These are phyloP conservation scores for Drosophila bunnanda DNA, from an alignment of 2,888 invertebrate genomes.

Conservation along the genomic window DNA sequence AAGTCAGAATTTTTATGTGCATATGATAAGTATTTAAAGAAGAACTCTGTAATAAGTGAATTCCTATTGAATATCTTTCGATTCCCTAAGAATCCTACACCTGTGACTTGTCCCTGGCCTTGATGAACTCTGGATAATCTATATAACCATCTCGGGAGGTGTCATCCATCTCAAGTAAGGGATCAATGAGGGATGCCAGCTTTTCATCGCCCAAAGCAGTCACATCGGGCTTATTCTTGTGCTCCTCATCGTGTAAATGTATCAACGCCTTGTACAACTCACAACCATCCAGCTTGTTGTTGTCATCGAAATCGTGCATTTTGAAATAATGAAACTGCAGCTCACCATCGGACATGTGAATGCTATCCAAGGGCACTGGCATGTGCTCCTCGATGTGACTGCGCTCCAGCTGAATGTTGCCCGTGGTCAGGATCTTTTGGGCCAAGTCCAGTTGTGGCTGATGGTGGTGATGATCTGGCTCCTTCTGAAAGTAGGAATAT, in stretches of 20 bases:
- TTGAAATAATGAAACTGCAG: constrained; percentile 98
- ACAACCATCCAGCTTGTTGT: constrained; percentile 97
- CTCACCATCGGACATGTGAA: constrained; percentile 97
- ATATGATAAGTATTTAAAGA: neutral
- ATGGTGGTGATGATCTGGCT: constrained; percentile 45
- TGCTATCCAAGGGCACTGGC: constrained; percentile 96
- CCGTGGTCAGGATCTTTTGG: constrained; percentile 88
- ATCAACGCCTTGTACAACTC: constrained; percentile 97
- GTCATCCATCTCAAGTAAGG: constrained; percentile 96
- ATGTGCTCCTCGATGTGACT: constrained; percentile 97
- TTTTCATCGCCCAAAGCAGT: constrained; percentile 95
- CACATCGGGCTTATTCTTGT: constrained; percentile 87
- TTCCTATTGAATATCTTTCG: no score
- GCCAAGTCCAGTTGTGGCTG: constrained; percentile 64
- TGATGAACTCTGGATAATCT: constrained; percentile 97
- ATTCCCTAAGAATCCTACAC: no score
- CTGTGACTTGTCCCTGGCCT: constrained; percentile 91
- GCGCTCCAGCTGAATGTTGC: constrained; percentile 92
- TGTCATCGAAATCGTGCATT: constrained; percentile 98
- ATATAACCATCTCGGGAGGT: constrained; percentile 95
- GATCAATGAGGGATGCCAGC: constrained; percentile 93
- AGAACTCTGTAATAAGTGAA: neutral
- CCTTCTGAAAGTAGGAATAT: neutral
- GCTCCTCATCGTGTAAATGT: constrained; percentile 97
- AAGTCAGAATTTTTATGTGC: neutral